Conservation (phyloP, 2,888 invertebrate species). For the Machimus rusticus region DNA sequence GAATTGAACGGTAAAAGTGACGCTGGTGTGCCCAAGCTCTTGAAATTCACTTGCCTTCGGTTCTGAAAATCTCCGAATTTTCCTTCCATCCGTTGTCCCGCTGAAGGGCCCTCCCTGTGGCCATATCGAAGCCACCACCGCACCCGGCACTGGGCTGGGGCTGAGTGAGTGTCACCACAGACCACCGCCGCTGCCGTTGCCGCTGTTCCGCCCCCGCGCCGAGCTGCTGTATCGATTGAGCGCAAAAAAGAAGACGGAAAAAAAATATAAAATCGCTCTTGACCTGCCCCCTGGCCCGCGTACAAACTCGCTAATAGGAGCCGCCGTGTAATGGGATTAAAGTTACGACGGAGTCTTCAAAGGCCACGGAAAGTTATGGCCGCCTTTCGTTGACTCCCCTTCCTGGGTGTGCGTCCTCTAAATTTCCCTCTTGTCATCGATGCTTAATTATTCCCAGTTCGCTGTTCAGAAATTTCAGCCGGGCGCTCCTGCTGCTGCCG, state of each 20-base stretch:
- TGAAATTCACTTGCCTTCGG: not conserved
- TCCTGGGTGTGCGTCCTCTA: not conserved
- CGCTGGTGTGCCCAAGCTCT: not conserved
- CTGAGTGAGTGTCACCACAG: not conserved
- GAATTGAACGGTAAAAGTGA: not conserved
- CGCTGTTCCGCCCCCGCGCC: too few relatives aligned
- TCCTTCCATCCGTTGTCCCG: not conserved
- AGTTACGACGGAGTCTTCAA: not conserved
- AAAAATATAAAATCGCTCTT: not conserved
- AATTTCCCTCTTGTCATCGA: constrained; percentile 19
- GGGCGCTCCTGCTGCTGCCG: not conserved
- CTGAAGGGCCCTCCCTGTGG: not conserved
- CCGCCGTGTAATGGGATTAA: constrained; percentile 18
- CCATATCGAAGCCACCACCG: constrained; percentile 2
- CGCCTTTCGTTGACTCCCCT: not conserved
- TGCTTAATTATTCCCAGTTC: constrained; percentile 14
- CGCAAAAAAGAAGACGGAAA: not conserved
- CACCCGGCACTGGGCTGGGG: not conserved
- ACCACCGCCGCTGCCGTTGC: not conserved
- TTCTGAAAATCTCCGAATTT: not conserved
- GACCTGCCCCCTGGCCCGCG: not conserved
- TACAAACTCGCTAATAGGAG: not conserved
- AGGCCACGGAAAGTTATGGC: not conserved
- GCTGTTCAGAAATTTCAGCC: not conserved
- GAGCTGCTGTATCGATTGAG: not conserved